These are phyloP conservation scores for Bombus impatiens DNA, from an alignment of 1,140 invertebrate species.

Conservation along the genomic window DNA sequence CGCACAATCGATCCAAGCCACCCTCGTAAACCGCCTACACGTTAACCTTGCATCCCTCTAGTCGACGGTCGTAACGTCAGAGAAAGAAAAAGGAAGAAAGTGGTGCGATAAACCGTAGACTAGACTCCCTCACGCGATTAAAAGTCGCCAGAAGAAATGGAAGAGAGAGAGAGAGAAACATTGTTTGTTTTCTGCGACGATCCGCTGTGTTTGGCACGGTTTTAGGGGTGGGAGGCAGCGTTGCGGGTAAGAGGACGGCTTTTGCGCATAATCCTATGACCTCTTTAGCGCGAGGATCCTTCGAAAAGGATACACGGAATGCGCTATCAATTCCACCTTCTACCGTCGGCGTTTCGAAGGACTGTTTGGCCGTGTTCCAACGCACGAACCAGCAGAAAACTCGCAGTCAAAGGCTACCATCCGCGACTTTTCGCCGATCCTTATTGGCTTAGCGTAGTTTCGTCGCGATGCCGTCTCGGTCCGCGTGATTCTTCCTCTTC, in stretches of 20 bases:
- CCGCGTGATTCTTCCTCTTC: conserved; percentile 7
- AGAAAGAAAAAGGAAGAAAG: neutral
- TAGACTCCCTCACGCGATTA: neutral
- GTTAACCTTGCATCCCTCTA: neutral
- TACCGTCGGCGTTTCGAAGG: conserved; percentile 64
- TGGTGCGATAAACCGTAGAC: neutral
- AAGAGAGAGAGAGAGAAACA: neutral
- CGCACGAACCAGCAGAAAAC: conserved; percentile 51
- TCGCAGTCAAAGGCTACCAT: conserved; percentile 25
- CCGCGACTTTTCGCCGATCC: conserved; percentile 29
- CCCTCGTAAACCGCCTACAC: neutral
- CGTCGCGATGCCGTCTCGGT: neutral
- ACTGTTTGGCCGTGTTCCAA: conserved; percentile 74
- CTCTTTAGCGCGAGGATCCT: conserved; percentile 64
- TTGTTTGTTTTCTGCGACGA: conserved; percentile 35
- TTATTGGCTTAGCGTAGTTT: conserved; percentile 21
- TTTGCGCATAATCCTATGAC: conserved; percentile 68
- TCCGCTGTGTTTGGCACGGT: conserved; percentile 25
- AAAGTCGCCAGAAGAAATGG: neutral
- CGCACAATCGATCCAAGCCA: neutral
- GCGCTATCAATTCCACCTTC: conserved; percentile 66
- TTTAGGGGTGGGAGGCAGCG: neutral
- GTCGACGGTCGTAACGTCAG: neutral
- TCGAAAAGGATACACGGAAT: conserved; percentile 35
- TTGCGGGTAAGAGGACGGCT: conserved; percentile 40